Evolutionary conservation across 1,140 invertebrate species (phyloP).

Genomic region (Apis cerana): DNA sequence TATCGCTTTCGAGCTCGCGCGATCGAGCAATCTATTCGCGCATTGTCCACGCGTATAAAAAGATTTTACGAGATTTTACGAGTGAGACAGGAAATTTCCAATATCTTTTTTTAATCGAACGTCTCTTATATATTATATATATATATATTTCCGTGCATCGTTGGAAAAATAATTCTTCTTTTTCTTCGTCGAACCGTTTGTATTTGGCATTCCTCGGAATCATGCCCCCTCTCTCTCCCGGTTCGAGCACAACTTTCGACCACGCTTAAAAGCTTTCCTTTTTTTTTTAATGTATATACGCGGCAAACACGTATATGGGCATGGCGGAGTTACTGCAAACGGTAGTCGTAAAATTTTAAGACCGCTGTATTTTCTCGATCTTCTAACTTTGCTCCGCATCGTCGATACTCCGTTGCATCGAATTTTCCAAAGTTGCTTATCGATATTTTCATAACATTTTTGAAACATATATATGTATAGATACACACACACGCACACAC

Average conservation of each 20-base stretch:
- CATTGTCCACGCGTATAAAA: too few species aligned
- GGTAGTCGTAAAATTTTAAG: slow-evolving; percentile 19
- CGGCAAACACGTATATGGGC: neutral
- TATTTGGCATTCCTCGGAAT: neutral
- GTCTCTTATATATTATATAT: neutral
- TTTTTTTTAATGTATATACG: neutral
- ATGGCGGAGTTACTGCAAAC: neutral
- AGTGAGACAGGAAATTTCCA: neutral
- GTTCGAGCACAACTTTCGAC: neutral
- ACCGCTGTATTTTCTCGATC: neutral
- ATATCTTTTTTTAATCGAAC: slow-evolving; percentile 1
- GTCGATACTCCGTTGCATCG: neutral
- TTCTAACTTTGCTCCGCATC: neutral
- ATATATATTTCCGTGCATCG: neutral
- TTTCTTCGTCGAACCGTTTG: neutral
- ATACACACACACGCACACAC: too few species aligned
- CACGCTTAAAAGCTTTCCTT: neutral
- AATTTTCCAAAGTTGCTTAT: neutral
- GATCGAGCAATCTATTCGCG: neutral
- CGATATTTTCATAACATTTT: neutral
- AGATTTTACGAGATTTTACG: too few species aligned
- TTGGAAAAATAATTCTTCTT: neutral
- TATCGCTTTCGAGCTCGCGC: neutral
- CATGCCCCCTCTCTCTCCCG: too few species aligned
- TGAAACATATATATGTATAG: too few species aligned